phyloP scores from a whole-genome alignment of 1,140 invertebrate genomes.

The Musca domestica region DNA sequence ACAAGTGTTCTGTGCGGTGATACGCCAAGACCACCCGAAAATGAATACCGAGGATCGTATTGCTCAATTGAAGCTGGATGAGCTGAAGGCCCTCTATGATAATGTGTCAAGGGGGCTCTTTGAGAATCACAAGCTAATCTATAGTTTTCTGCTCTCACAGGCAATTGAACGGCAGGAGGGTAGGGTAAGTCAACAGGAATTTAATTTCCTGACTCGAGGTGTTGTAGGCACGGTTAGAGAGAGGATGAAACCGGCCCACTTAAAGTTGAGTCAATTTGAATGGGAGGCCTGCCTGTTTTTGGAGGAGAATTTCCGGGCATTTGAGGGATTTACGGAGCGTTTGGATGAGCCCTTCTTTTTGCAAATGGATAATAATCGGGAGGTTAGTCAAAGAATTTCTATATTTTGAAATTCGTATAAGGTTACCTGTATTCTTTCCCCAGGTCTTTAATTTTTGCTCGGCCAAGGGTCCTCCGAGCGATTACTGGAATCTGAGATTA shows the following conservation, averaged over 20 bases:
- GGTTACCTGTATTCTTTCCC: not conserved
- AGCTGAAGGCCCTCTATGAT: constrained; percentile 78
- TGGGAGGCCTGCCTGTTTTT: constrained; percentile 65
- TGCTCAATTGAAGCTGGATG: constrained; percentile 67
- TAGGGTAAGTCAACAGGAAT: constrained; percentile 60
- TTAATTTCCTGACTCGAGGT: constrained; percentile 74
- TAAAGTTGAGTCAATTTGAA: constrained; percentile 52
- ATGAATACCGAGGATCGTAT: constrained; percentile 63
- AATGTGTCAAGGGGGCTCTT: constrained; percentile 87
- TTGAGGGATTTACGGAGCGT: constrained; percentile 56
- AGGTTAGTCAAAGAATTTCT: constrained; percentile 25
- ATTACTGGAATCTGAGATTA: constrained; percentile 63
- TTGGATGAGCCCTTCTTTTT: constrained; percentile 60
- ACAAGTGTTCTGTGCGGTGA: constrained; percentile 74
- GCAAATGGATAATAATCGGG: constrained; percentile 60
- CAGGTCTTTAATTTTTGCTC: constrained; percentile 33
- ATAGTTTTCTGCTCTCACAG: constrained; percentile 78
- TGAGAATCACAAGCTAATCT: constrained; percentile 88
- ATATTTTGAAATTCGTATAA: not conserved
- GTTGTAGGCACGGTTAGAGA: constrained; percentile 55
- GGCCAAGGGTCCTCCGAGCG: constrained; percentile 21
- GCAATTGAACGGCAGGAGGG: constrained; percentile 67
- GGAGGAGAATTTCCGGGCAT: constrained; percentile 58
- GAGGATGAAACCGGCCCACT: constrained; percentile 29
- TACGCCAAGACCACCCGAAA: constrained; percentile 61